phyloP scores from a whole-genome alignment of 2,797 vertebrate genomes.

The Atherinosoma microstoma region DNA sequence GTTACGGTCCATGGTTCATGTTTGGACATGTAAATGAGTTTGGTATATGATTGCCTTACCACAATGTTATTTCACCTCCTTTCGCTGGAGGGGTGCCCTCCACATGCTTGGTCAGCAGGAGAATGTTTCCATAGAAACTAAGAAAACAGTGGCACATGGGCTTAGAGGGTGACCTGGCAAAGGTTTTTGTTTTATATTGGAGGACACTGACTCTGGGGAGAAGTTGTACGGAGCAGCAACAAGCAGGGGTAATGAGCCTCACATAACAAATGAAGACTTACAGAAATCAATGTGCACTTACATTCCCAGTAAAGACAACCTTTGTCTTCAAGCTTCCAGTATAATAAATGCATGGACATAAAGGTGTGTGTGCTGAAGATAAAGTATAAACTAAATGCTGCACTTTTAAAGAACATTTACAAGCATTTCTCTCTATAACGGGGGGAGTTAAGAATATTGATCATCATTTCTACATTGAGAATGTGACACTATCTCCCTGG shows the following conservation, averaged over 20 bases:
- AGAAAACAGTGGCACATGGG: constrained; percentile 83
- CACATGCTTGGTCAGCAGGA: constrained; percentile 78
- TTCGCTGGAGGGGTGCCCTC: constrained; percentile 77
- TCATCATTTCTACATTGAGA: not conserved
- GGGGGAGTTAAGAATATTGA: too few species aligned
- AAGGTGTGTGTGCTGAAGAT: not conserved
- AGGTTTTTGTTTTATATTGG: constrained; percentile 41
- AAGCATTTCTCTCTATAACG: too few species aligned
- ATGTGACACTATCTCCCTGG: not conserved
- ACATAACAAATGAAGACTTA: not conserved
- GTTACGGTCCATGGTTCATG: constrained; percentile 72
- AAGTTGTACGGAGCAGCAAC: constrained; percentile 56
- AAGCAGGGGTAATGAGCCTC: constrained; percentile 47
- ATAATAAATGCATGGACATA: constrained; percentile 8
- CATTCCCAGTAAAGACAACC: constrained; percentile 34
- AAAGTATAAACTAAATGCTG: too few species aligned
- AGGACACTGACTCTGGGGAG: constrained; percentile 62
- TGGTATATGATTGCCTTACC: constrained; percentile 75
- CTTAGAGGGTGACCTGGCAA: constrained; percentile 71
- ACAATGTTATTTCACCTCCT: constrained; percentile 74
- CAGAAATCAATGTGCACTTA: constrained; percentile 27
- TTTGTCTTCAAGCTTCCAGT: constrained; percentile 23
- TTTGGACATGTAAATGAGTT: constrained; percentile 78
- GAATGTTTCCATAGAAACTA: constrained; percentile 87
- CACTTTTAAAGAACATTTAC: too few species aligned